Evolutionary conservation across 2,797 vertebrate genomes (phyloP), one percentile per base, ranked within the genome.

Genomic region (Spinibarbus caldwelli): DNA sequence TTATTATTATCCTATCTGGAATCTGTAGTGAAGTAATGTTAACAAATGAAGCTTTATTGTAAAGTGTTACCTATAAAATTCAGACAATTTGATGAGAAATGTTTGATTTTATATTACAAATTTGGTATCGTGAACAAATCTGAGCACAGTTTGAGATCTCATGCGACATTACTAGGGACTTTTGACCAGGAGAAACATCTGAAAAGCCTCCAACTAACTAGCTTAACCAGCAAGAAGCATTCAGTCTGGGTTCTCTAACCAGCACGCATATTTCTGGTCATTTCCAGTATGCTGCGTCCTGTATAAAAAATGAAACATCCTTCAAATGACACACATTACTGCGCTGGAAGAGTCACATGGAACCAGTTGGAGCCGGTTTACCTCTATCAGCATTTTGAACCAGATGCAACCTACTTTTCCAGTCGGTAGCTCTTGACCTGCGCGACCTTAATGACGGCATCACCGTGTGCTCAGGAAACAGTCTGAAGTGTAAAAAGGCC

Each of bases 381-480:
- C 57, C 57, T 43, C 36, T 15, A 62, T 84, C 84, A 73, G 52
- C 82, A 71, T 66, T 86, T 54, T 70, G 9, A 47, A 59, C 26
- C 10, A 72, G 23, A 59, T 41, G 29, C 47, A n/a, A 23, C 62
- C 34, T 52, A 31, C 41, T 82, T 43, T 86, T 84, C 88, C 78
- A 62, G 47, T 80, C 68, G 66, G 88, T 71, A 84, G 82, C 84
- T 62, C 14, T 49, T 76, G 85, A 83, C 62, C 79, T 4, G 47
- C 34, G 1, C 19, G 78, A 72, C 72, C 36, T 54, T 45, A 62
- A 78, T 88, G 88, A 89, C 85, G 87, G 36, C 78, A 85, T 85
- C 75, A 29, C 82, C 43, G 57, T 3, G 12, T 83, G 83, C 66
- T 85, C 80, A 78, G 87, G 88, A 89, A 86, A 64, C 71, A 45